Evolutionary conservation across 2,797 vertebrate species (phyloP).

Genomic region (Chromis chromis): DNA sequence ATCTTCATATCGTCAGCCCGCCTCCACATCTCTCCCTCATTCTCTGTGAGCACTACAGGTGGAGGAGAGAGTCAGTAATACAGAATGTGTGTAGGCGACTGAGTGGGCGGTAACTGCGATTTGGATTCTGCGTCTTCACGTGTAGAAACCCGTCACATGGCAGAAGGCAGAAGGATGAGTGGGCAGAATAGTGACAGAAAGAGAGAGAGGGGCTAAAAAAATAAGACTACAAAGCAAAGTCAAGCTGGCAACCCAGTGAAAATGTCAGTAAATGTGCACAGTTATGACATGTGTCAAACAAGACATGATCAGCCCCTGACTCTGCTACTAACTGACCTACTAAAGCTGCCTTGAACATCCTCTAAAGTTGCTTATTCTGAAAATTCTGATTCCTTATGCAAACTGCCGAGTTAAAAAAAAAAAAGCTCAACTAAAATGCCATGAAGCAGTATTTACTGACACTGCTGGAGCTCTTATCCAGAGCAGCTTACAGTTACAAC

Average conservation of each 20-base stretch:
- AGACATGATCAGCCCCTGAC: constrained; percentile 34
- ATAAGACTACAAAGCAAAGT: constrained; percentile 19
- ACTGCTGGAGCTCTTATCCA: constrained; percentile 10
- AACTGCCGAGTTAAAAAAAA: constrained; percentile 46
- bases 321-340: constrained; percentile 32
- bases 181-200: constrained; percentile 51
- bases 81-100: constrained; percentile 63
- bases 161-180: constrained; percentile 57
- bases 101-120: constrained; percentile 54
- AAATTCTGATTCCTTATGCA: constrained; percentile 27
- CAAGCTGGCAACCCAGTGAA: constrained; percentile 14
- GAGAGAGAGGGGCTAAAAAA: constrained; percentile 17
- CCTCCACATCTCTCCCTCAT: constrained; percentile 38
- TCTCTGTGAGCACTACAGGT: constrained; percentile 54
- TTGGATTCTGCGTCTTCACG: constrained; percentile 45
- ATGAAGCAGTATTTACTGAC: constrained; percentile 33
- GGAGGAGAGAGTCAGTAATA: constrained; percentile 42
- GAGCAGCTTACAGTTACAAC: constrained; percentile 35
- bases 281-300: constrained; percentile 45
- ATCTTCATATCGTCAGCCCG: constrained; percentile 45
- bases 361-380: constrained; percentile 49
- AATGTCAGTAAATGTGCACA: constrained; percentile 34
- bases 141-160: constrained; percentile 62
- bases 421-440: constrained; percentile 45
- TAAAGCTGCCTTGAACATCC: constrained; percentile 29